A percentile compares a stretch with the other conserved stretches of the same genome.
These are phyloP conservation scores for Poeciliopsis turneri DNA, from an alignment of 2,797 vertebrate species.

Conservation along the genomic window DNA sequence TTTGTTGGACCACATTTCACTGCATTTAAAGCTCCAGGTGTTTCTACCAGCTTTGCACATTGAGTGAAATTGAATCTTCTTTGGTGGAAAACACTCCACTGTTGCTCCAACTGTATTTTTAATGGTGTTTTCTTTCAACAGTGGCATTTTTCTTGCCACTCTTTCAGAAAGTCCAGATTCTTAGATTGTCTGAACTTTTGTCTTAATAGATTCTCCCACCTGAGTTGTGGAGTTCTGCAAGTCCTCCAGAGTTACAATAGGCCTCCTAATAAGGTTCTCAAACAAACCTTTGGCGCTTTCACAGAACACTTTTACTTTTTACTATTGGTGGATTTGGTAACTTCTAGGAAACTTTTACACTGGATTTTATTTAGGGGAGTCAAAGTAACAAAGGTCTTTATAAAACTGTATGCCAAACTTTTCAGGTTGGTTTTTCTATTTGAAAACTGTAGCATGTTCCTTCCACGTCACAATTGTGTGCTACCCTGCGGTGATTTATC, in stretches of 20 bases:
- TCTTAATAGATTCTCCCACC: neutral
- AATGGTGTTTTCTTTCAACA: neutral
- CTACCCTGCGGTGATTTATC: neutral
- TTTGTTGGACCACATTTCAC: neutral
- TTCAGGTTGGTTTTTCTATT: neutral
- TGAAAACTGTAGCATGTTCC: neutral
- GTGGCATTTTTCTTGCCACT: neutral
- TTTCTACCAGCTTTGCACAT: neutral
- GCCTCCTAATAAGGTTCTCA: neutral
- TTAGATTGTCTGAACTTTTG: neutral
- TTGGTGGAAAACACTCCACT: neutral
- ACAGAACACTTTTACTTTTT: neutral
- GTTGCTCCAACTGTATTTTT: neutral
- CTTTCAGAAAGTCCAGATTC: neutral
- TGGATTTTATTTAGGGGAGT: neutral
- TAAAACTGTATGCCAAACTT: neutral
- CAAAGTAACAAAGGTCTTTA: neutral
- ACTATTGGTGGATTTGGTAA: neutral
- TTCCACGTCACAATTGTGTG: neutral
- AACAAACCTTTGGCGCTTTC: neutral
- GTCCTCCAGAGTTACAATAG: neutral
- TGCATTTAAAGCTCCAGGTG: neutral
- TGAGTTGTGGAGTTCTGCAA: neutral
- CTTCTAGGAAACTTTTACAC: neutral
- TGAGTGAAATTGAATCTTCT: neutral